A percentile compares a stretch with the other conserved stretches of the same genome.
phyloP scores from a whole-genome alignment of 2,888 invertebrate species.

The Ichneumoninae sp. region DNA sequence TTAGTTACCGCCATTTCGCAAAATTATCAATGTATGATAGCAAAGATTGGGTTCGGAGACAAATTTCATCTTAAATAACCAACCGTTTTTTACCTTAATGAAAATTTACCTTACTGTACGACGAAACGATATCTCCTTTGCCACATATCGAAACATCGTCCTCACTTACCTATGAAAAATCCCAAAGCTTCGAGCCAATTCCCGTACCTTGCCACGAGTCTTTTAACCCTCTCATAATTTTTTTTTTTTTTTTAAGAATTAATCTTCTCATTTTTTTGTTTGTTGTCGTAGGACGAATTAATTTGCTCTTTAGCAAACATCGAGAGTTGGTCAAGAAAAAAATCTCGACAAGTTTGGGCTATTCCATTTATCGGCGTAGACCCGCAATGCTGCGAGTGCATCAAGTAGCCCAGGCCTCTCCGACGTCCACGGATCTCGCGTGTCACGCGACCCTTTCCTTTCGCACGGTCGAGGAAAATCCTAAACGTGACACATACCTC shows the following conservation, averaged over 20 bases:
- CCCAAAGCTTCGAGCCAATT: background rate
- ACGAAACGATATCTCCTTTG: background rate
- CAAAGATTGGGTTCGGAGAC: too few species aligned
- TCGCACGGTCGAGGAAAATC: conserved; percentile 21
- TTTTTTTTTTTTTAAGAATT: too few species aligned
- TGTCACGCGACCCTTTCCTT: conserved; percentile 24
- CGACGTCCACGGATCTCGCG: conserved; percentile 18
- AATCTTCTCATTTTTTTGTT: background rate
- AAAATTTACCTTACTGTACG: background rate
- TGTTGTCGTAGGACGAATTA: background rate
- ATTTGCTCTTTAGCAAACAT: background rate
- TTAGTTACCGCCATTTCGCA: background rate
- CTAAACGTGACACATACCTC: conserved; percentile 10
- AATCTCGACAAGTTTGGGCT: background rate
- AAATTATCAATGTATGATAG: background rate
- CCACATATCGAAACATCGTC: background rate
- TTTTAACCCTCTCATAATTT: background rate
- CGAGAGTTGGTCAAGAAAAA: too few species aligned
- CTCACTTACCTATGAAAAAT: background rate
- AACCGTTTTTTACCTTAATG: too few species aligned
- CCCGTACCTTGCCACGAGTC: too few species aligned
- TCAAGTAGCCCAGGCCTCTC: background rate
- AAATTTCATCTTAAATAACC: too few species aligned
- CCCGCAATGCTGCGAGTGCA: background rate
- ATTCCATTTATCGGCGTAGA: background rate